These are phyloP conservation scores for Anguilla marmorata DNA, from an alignment of 2,797 vertebrate genomes.

Conservation along the genomic window DNA sequence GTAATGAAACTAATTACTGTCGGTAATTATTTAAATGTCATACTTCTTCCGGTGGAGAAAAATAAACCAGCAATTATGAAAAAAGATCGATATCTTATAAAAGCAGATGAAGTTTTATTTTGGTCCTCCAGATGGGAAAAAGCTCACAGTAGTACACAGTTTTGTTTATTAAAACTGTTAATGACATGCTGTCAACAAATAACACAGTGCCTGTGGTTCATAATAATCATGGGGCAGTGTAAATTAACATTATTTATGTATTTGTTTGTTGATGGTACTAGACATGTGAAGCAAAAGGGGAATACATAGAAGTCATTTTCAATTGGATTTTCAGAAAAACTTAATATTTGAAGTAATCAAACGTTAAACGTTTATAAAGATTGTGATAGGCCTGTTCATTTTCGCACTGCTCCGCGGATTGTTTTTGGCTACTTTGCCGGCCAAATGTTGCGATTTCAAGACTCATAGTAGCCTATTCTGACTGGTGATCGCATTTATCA, in stretches of 20 bases:
- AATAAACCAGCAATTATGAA: not conserved
- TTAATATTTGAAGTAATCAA: not conserved
- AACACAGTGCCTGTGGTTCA: not conserved
- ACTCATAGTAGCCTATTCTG: conserved; percentile 44
- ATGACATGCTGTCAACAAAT: not conserved
- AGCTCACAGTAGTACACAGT: not conserved
- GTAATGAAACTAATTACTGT: not conserved
- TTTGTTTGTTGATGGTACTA: too few species aligned
- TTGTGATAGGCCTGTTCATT: not conserved
- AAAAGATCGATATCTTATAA: conserved; percentile 65
- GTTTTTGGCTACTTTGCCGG: not conserved
- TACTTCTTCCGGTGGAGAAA: not conserved
- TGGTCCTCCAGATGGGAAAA: not conserved
- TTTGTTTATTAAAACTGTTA: not conserved
- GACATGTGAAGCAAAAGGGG: not conserved
- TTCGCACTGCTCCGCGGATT: not conserved
- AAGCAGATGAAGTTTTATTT: not conserved
- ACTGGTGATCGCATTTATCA: conserved; percentile 61
- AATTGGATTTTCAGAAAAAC: not conserved
- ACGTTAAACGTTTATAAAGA: not conserved
- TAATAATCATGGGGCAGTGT: not conserved
- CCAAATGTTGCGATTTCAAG: not conserved
- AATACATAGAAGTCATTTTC: not conserved
- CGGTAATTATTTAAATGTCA: conserved; percentile 1
- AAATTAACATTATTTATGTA: not conserved